Base-by-base conservation (phyloP, 2,797 vertebrate species). In the Clarias pachynema region DNA sequence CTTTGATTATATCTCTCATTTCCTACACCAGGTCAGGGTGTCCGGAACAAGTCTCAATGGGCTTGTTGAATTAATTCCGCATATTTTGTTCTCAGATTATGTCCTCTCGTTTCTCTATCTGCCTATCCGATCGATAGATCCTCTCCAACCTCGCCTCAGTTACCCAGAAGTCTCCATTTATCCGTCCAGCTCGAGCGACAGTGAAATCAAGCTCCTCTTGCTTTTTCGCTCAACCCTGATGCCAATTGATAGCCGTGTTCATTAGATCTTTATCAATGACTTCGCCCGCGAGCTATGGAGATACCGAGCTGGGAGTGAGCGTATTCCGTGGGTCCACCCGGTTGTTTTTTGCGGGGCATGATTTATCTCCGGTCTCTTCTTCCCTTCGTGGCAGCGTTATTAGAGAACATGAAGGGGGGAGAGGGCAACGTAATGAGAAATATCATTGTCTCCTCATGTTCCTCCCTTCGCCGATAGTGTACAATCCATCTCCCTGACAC, bases 391-490 rank as follows among this genome's bases (percentile, higher is more conserved):
- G 93, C 95, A 94, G 95, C 95, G 94, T 95, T 96, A 94, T 96
- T 95, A 95, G 94, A 75, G 94, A 95, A 94, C 94, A 87, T 92
- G 94, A 94, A 80, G 89, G 93, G 93, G 94, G 93, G 94, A 94
- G 94, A 93, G 93, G 93, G 94, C 95, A 92, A 94, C 94, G 94
- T 95, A 96, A 96, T 96, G 96, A 96, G 95, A 96, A 96, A 96
- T 96, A 96, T 95, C 96, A 96, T 96, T 96, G 96, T 95, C 95
- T 96, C 95, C 95, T 97, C 94, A 95, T 97, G 96, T 96, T 95
- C 94, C 91, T 90, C 94, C 94, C 95, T 88, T 88, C 91, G 87
- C 91, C 95, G 95, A 96, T 96, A 97, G 95, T 95, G 93, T 93
- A 92, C 94, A 94, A 97, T 97, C 96, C 95, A 96, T 98, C 96